Evolutionary conservation across 2,797 vertebrate genomes (phyloP).

Genomic region (Avahi laniger): DNA sequence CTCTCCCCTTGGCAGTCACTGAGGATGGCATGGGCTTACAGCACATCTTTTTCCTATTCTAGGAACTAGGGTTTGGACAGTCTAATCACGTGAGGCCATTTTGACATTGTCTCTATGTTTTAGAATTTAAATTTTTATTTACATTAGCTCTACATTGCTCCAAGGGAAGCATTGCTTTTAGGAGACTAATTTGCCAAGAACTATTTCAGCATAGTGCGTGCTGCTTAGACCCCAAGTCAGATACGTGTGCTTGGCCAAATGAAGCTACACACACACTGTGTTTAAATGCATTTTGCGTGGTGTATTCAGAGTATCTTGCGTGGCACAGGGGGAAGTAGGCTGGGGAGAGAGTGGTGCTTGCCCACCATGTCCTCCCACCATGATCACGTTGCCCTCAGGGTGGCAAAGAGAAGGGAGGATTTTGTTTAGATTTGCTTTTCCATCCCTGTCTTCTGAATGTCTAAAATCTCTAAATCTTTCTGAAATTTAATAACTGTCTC

Average conservation of each 20-base stretch:
- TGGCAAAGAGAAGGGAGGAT: neutral
- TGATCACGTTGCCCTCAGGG: neutral
- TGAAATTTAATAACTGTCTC: neutral
- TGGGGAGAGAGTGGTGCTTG: neutral
- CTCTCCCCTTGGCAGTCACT: neutral
- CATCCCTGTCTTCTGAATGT: neutral
- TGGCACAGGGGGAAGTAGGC: fast-evolving
- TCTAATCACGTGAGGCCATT: neutral
- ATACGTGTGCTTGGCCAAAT: neutral
- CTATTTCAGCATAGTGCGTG: neutral
- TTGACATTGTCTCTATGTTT: neutral
- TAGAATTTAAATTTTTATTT: slow-evolving; percentile 1
- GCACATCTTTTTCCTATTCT: slow-evolving; percentile 47
- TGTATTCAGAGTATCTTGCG: fast-evolving
- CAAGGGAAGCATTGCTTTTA: slow-evolving; percentile 41
- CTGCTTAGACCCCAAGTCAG: neutral
- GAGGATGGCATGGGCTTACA: fast-evolving
- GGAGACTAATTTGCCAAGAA: slow-evolving; percentile 21
- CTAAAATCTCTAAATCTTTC: neutral
- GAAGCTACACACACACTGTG: fast-evolving
- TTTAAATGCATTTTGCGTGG: neutral
- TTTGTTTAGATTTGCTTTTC: neutral
- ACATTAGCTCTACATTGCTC: slow-evolving; percentile 66
- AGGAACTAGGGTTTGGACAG: slow-evolving; percentile 32
- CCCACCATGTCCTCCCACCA: fast-evolving